Evolutionary conservation across 2,113 vertebrate genomes (phyloP).

Genomic region (Delphinus delphis): DNA sequence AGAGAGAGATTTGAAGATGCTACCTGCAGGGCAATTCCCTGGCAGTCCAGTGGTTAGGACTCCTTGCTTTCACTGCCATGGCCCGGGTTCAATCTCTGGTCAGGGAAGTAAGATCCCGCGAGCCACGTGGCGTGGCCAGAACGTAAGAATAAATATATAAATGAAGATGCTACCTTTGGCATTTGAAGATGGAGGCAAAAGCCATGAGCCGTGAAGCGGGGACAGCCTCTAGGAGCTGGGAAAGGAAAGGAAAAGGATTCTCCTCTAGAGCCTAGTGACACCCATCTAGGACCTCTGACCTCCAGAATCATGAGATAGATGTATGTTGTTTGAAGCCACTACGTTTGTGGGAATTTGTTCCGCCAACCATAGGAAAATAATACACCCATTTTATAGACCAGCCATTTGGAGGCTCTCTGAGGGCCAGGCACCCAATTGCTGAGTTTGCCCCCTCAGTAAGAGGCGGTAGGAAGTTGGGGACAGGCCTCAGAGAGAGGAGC

Average conservation of each 20-base stretch:
- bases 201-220: not conserved
- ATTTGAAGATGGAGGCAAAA: not conserved
- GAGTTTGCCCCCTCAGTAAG: not conserved
- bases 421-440: not conserved
- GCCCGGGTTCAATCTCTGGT: not conserved
- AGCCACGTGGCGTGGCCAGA: no score
- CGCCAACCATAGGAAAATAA: not conserved
- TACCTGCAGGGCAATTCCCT: no score
- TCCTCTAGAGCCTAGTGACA: no score
- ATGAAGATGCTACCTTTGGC: not conserved
- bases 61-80: no score
- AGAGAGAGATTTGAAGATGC: not conserved
- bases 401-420: not conserved
- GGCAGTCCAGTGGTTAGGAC: no score
- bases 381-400: not conserved
- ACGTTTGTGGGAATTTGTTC: not conserved
- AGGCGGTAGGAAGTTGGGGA: not conserved
- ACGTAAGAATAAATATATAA: not conserved
- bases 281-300: not conserved
- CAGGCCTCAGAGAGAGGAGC: not conserved
- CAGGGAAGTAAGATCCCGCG: not conserved
- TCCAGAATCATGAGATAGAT: not conserved
- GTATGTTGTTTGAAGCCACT: not conserved
- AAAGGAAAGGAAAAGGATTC: not conserved
- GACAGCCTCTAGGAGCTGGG: not conserved